Base-by-base conservation (phyloP, 2,797 vertebrate genomes). In the Hafferia zeledoni region DNA sequence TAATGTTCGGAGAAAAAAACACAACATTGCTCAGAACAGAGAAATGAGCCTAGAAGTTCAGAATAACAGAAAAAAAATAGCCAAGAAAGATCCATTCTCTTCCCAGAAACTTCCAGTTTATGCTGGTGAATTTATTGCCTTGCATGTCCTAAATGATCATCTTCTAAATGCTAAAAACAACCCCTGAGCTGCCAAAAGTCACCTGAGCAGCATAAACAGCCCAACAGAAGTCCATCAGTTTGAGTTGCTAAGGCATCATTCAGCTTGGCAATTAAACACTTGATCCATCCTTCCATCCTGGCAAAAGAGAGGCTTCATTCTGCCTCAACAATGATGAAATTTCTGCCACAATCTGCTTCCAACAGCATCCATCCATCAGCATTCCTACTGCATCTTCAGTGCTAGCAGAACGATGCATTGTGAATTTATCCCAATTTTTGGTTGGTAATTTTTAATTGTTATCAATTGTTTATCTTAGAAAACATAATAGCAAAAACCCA, bases 391-490 rank as follows among this genome's bases (percentile, higher is more conserved):
- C n/a, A 72, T 82, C 52, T 47, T 63, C 37, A 19, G 60, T 33
- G n/a, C 65, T 59, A 71, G 35, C 5, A 78, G 27, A 89, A 68
- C 25, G 25, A 67, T 14, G 9, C 22, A 28, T 22, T 47, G 43
- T 88, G 46, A 87, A 92, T 96, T 93, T 74, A 74, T 89, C 67
- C 41, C 90, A 83, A 55, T 60, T 76, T 83, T 55, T 83, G 74
- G 41, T 55, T 94, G 91, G 65, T 94, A 52, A 77, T 30, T 71
- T 93, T 65, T 82, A 96, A 89, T 72, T 78, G 77, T 72, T 56
- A 50, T 7, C 59, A 69, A 79, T 17, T 31, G n/a, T 94, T 95
- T 85, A 72, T 78, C 89, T 94, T 59, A 93, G 56, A 93, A 96
- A 77, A 94, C 44, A 41, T 77, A 82, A 67, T 70, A 89, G 67